Evolutionary conservation across 2,113 vertebrate species (phyloP).

Genomic region (Prolemur simus): DNA sequence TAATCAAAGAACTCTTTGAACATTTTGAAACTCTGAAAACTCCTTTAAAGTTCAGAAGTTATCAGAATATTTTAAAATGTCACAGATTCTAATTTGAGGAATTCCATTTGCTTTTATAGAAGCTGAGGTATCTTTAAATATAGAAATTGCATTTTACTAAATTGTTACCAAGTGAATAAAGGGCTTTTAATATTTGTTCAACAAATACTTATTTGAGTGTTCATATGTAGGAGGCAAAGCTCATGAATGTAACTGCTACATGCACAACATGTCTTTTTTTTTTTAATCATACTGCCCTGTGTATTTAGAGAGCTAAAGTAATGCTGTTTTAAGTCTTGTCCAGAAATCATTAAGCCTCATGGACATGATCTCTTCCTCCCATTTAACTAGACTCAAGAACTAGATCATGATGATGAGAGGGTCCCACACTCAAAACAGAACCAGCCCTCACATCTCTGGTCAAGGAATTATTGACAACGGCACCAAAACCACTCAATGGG

Average conservation of each 20-base stretch:
- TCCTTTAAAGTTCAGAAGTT: constrained; percentile 71
- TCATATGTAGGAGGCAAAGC: background rate
- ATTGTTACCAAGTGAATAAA: constrained; percentile 28
- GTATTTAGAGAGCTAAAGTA: background rate
- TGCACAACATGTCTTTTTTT: background rate
- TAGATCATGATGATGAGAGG: background rate
- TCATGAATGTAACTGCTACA: background rate
- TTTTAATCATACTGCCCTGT: background rate
- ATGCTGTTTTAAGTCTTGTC: background rate
- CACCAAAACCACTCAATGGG: background rate
- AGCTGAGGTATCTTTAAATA: constrained; percentile 29
- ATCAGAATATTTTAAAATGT: constrained; percentile 70
- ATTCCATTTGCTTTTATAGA: constrained; percentile 46
- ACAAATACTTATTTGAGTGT: constrained; percentile 2
- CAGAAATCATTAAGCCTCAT: background rate
- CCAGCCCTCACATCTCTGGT: background rate
- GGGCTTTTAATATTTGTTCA: constrained; percentile 25
- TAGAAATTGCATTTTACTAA: constrained; percentile 20
- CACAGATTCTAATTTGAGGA: constrained; percentile 60
- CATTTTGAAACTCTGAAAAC: constrained; percentile 71
- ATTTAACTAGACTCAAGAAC: background rate
- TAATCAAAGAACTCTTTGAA: constrained; percentile 70
- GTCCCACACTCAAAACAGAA: constrained; percentile 2
- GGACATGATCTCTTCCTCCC: background rate
- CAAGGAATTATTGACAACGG: background rate